phyloP scores from a whole-genome alignment of 1,140 invertebrate genomes.

The Branchinecta lindahli region DNA sequence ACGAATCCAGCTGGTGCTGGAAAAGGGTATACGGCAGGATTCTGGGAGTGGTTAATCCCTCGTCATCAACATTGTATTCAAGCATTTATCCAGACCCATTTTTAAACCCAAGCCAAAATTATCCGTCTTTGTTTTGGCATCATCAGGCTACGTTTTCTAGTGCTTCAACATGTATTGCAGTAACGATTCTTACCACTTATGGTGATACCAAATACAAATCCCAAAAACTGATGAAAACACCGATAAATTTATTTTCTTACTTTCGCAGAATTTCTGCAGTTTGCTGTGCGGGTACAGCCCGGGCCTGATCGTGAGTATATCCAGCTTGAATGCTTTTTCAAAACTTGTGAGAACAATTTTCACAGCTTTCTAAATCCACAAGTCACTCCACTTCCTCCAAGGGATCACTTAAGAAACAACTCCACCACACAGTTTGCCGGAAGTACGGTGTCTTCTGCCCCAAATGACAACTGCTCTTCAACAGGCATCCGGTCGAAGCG shows the following conservation, averaged over 20 bases:
- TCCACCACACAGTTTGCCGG: not conserved
- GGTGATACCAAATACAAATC: too few species aligned
- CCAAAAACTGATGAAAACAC: too few species aligned
- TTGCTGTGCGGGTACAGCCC: conserved; percentile 7
- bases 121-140: too few species aligned
- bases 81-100: too few species aligned
- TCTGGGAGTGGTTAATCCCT: too few species aligned
- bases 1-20: too few species aligned
- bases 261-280: conserved; percentile 2
- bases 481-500: not conserved
- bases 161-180: too few species aligned
- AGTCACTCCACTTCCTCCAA: not conserved
- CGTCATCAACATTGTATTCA: too few species aligned
- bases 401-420: not conserved
- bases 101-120: too few species aligned
- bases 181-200: too few species aligned
- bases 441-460: conserved; percentile 6
- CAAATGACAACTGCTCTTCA: not conserved
- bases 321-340: conserved; percentile 3
- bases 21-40: too few species aligned
- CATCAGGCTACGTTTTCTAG: too few species aligned
- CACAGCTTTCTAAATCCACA: not conserved
- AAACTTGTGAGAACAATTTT: not conserved
- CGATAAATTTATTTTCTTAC: not conserved
- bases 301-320: not conserved